Conservation (phyloP, 2,888 invertebrate species). For the Margaritifera margaritifera region DNA sequence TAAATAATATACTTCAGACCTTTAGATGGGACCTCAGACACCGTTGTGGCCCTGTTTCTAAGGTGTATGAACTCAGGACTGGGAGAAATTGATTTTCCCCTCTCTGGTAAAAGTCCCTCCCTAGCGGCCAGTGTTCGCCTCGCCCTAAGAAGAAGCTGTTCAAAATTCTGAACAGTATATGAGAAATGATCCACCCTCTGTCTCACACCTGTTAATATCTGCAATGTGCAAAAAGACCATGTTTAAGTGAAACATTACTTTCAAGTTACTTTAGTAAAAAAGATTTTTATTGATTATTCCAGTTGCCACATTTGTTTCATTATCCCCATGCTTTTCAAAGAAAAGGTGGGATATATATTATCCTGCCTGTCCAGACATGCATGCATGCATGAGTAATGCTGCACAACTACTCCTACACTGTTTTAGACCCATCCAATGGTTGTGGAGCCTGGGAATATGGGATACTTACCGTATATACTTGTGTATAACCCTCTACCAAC, state of each 20-base stretch:
- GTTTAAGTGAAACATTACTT: neutral
- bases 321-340: too few species aligned
- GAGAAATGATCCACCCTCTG: constrained; percentile 86
- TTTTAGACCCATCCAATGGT: too few species aligned
- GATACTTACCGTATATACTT: too few species aligned
- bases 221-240: constrained; percentile 38
- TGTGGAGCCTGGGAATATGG: too few species aligned
- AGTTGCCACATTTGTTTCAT: too few species aligned
- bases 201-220: constrained; percentile 86
- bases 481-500: too few species aligned
- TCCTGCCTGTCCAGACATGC: too few species aligned
- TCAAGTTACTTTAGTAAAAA: neutral
- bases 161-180: constrained; percentile 73
- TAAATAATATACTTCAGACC: constrained; percentile 10
- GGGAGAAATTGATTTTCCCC: constrained; percentile 32
- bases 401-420: too few species aligned
- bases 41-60: constrained; percentile 26
- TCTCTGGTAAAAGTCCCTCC: constrained; percentile 44
- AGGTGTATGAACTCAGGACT: constrained; percentile 34
- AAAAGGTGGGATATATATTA: too few species aligned
- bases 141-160: constrained; percentile 83
- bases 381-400: too few species aligned
- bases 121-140: constrained; percentile 79
- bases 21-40: constrained; percentile 34
- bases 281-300: neutral